Evolutionary conservation across 2,888 invertebrate species (phyloP).

Genomic region (Agrilus mali): DNA sequence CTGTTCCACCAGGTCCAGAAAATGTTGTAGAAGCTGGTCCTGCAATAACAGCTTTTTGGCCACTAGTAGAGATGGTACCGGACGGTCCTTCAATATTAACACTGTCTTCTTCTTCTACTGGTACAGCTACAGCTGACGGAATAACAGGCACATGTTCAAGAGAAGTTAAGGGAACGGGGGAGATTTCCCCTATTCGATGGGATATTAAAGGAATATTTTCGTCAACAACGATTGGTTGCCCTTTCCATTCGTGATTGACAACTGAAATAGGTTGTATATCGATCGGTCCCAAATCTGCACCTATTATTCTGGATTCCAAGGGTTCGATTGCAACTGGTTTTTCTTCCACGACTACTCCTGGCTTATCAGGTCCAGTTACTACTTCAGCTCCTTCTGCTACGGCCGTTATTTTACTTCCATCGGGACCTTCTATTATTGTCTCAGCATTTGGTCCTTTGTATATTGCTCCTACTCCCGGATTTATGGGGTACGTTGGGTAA

Average conservation of each 20-base stretch:
- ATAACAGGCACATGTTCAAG: constrained; percentile 12
- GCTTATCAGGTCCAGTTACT: constrained; percentile 12
- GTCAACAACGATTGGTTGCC: constrained; percentile 13
- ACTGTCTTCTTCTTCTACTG: constrained; percentile 18
- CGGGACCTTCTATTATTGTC: constrained; percentile 31
- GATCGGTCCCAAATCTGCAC: background rate
- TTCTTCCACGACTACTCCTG: no score
- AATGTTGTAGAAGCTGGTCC: constrained; percentile 30
- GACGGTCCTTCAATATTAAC: constrained; percentile 26
- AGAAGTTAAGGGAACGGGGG: constrained; percentile 6
- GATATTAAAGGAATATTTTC: constrained; percentile 12
- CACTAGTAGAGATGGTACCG: constrained; percentile 25
- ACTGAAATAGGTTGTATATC: background rate
- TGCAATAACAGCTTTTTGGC: constrained; percentile 25
- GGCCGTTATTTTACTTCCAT: constrained; percentile 29
- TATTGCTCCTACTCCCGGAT: constrained; percentile 27
- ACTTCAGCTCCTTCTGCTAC: constrained; percentile 17
- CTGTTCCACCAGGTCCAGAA: constrained; percentile 18
- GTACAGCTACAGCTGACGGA: constrained; percentile 18
- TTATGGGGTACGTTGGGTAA: constrained; percentile 15
- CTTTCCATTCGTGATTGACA: background rate
- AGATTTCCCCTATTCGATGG: constrained; percentile 4
- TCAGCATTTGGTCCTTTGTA: constrained; percentile 28
- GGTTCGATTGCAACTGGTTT: constrained; percentile 3
- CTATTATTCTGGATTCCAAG: background rate